phyloP scores from a whole-genome alignment of 30 jellyfish, hydroid and myxozoan genomes.

The Mastigias papua region DNA sequence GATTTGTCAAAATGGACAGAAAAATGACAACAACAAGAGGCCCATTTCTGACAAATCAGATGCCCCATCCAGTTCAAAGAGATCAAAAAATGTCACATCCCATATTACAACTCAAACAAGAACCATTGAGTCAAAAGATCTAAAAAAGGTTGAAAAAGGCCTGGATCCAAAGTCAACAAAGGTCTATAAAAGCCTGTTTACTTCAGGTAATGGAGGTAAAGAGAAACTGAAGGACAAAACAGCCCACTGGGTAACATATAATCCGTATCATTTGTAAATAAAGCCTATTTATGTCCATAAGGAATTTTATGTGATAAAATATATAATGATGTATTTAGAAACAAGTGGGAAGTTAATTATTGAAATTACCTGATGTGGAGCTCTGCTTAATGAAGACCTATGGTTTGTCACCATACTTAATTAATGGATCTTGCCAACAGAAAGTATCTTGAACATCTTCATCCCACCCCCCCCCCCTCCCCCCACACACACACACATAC shows the following conservation, averaged over 20 bases:
- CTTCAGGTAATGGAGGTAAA: conserved; percentile 84
- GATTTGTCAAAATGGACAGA: conserved; percentile 31
- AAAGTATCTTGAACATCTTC: too few relatives aligned
- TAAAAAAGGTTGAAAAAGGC: neutral
- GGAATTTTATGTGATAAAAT: too few relatives aligned
- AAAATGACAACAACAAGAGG: conserved; percentile 24
- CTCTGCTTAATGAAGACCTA: too few relatives aligned
- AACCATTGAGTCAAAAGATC: neutral
- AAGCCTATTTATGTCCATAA: neutral
- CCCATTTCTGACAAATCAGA: conserved; percentile 8
- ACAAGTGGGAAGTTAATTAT: too few relatives aligned
- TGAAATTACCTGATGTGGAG: too few relatives aligned
- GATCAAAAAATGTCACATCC: conserved; percentile 5
- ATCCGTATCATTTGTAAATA: conserved; percentile 91
- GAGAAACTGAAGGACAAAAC: conserved; percentile 63
- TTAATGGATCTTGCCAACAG: too few relatives aligned
- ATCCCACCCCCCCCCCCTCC: too few relatives aligned
- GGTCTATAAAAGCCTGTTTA: conserved; percentile 91
- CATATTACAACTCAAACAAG: neutral
- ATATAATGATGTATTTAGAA: too few relatives aligned
- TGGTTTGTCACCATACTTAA: too few relatives aligned
- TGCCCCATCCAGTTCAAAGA: neutral
- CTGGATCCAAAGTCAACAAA: conserved; percentile 73
- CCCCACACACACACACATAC: too few relatives aligned
- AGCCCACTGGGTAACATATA: conserved; percentile 96